phyloP scores from a whole-genome alignment of 2,797 vertebrate species.

The Muscicapa striata region DNA sequence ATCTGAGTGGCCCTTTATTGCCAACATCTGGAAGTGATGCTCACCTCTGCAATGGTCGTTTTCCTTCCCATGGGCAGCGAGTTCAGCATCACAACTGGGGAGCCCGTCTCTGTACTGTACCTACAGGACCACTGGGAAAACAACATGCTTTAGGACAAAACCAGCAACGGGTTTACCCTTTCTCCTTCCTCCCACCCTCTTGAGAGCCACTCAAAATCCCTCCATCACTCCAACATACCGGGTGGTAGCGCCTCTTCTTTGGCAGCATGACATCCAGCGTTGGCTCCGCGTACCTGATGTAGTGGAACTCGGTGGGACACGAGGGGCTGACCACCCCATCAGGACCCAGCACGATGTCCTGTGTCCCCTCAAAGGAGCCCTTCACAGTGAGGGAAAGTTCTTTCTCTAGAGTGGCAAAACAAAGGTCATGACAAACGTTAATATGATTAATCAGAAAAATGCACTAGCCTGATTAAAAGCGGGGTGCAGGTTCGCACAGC shows the following conservation, averaged over 20 bases:
- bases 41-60: conserved; percentile 70
- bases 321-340: background rate
- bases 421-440: background rate
- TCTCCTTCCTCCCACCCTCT: background rate
- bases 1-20: background rate
- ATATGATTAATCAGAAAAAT: background rate
- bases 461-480: background rate
- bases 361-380: conserved; percentile 80
- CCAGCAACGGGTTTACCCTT: background rate
- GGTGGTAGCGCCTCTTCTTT: conserved; percentile 58
- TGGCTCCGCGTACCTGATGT: conserved; percentile 75
- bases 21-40: background rate
- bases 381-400: conserved; percentile 78
- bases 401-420: conserved; percentile 54
- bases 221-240: conserved; percentile 29
- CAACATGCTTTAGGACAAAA: background rate
- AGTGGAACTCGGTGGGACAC: conserved; percentile 74
- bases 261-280: conserved; percentile 64
- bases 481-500: background rate
- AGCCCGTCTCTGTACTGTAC: conserved; percentile 4
- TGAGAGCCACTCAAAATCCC: background rate
- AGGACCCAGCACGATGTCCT: background rate
- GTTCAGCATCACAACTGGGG: conserved; percentile 61
- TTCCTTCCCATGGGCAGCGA: conserved; percentile 49
- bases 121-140: conserved; percentile 57